Evolutionary conservation across 2,888 invertebrate species (phyloP).

Genomic region (Thecocarcelia acutangulata): DNA sequence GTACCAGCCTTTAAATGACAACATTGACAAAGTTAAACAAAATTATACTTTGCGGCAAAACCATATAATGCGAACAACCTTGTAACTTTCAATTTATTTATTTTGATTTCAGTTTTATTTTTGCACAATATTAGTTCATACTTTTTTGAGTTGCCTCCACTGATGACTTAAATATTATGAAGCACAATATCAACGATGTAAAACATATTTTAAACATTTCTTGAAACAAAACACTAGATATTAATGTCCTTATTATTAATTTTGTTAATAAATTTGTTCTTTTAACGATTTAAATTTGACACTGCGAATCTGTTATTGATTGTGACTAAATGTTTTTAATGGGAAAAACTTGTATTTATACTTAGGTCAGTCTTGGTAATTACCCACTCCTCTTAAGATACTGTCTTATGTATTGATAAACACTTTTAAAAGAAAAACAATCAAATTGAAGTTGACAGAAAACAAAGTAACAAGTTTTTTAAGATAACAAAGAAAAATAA

Average conservation of each 20-base stretch:
- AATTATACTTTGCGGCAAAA: too few species aligned
- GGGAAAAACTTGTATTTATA: conserved; percentile 63
- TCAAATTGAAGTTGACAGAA: conserved; percentile 28
- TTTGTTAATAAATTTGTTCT: conserved; percentile 3
- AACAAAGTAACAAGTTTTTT: conserved; percentile 18
- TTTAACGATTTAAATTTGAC: conserved; percentile 21
- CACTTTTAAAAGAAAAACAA: conserved; percentile 18
- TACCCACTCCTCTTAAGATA: conserved; percentile 59
- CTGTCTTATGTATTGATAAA: conserved; percentile 33
- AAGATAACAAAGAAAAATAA: conserved; percentile 28
- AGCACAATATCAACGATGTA: conserved; percentile 20
- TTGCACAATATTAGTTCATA: conserved; percentile 42
- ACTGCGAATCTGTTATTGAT: conserved; percentile 15
- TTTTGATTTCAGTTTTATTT: not conserved
- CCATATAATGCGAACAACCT: too few species aligned
- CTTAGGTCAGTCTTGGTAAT: conserved; percentile 32
- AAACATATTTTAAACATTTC: conserved; percentile 54
- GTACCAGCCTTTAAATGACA: too few species aligned
- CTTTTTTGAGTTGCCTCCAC: conserved; percentile 63
- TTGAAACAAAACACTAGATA: conserved; percentile 10
- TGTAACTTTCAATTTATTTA: too few species aligned
- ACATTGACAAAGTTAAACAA: too few species aligned
- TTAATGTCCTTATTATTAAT: not conserved
- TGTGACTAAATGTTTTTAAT: conserved; percentile 47
- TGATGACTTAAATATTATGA: conserved; percentile 25